A percentile compares a stretch with the other conserved stretches of the same genome.
Conservation (phyloP, 2,888 invertebrate species). For the Sphaerophoria taeniata region DNA sequence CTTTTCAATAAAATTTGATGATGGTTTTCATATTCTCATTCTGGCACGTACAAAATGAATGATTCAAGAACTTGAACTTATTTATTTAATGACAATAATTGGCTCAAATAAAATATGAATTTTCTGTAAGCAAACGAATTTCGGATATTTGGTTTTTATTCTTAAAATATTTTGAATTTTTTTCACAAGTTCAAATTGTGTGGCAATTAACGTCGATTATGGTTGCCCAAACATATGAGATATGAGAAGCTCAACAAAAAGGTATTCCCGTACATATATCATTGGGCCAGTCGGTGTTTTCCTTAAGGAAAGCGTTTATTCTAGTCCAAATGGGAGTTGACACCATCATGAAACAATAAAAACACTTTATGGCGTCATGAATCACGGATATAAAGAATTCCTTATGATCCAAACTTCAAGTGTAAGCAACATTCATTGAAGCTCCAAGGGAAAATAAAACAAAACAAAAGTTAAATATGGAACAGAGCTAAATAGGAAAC, state of each 20-base stretch:
- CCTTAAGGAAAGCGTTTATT: conserved; percentile 15
- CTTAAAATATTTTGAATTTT: neutral
- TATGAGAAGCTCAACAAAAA: conserved; percentile 7
- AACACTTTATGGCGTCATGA: conserved; percentile 65
- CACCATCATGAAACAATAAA: conserved; percentile 50
- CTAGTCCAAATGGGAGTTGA: conserved; percentile 49
- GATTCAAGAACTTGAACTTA: no score
- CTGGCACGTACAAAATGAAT: no score
- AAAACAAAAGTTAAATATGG: conserved; percentile 18
- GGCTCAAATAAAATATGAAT: no score
- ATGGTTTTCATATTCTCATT: no score
- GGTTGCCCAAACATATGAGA: no score
- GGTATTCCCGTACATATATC: neutral
- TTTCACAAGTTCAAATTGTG: neutral
- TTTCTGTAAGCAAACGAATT: no score
- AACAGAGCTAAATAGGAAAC: conserved; percentile 46
- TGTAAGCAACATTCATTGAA: conserved; percentile 31
- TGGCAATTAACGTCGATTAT: no score
- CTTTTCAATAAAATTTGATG: no score
- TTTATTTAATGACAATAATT: no score
- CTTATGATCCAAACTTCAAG: conserved; percentile 52
- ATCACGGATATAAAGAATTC: conserved; percentile 64
- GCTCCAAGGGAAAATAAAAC: conserved; percentile 1
- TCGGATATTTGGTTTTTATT: no score
- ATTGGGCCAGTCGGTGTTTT: neutral